Base-by-base conservation (phyloP, 2,113 vertebrate genomes). In the Triplophysa rosa region DNA sequence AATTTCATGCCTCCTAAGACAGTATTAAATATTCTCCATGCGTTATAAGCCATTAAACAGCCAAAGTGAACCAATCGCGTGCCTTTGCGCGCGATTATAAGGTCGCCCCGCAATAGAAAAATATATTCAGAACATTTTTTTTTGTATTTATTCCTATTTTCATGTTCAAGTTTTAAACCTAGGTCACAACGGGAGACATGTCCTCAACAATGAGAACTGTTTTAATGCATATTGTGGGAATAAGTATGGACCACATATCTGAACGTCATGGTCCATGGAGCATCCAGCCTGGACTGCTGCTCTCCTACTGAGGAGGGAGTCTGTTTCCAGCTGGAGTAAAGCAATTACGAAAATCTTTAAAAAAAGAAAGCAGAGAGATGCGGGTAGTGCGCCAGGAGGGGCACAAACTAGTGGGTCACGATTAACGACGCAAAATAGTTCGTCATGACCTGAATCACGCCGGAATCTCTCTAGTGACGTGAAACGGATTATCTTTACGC, bases 401-500 rank as follows among this genome's bases (percentile, higher is more conserved):
- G 77, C 66, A 70, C 77, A 77, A 78, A 89, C 89, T 87, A 86
- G 89, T 86, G 19, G 88, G 85, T 87, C 84, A 87, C 81, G 86
- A 86, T 80, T 82, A 42, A 77, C 33, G 72, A 91, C 89, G 89
- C 87, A 85, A 42, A 80, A 73, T 83, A 6, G 71, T 66, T 90
- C 88, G 90, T 92, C 90, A 91, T 82, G 87, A 88, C 84, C 85
- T 85, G 88, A 90, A 86, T 90, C 87, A 89, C 84, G 79, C 73
- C 68, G 88, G 87, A 86, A 86, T 88, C 87, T 88, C 84, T 85
- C 70, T 78, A n/a, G 84, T 92, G 91, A 93, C 91, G 89, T 88
- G 87, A 86, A 76, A 84, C 76, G 67, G 77, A 63, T 75, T 72
- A 78, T 77, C 58, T 49, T 49, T 33, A 67, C 69, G 14, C 23